Base-by-base conservation (phyloP, 2,888 invertebrate species). In the Heliconius aoede region DNA sequence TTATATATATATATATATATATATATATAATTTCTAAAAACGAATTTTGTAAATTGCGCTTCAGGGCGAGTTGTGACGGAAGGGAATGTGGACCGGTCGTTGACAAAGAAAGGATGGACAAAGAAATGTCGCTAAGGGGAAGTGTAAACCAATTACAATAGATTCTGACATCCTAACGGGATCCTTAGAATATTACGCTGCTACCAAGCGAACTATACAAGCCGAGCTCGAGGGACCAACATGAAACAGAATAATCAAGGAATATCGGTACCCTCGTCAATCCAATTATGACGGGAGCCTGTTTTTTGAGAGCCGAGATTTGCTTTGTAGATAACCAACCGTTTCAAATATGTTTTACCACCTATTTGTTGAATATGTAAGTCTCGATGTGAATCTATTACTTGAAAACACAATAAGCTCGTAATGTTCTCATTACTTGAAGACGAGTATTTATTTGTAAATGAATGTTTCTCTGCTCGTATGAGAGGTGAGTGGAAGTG, bases 111-210 rank as follows among this genome's bases (percentile, higher is more conserved):
- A 79, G 82, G 83, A 86, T 83, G 85, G 84, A 90, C 89, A 91
- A 90, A 88, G 85, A 79, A 30, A 67, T 84, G 88, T 89, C 84
- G 86, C 86, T 83, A 89, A 88, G 89, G 92, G 89, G 90, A 89
- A 90, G 85, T 84, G 82, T 82, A 80, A 82, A 72, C 64, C 69
- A 71, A 80, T 74, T 64, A 82, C 80, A 78, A 80, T 84, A 81
- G 86, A 82, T 83, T 86, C 86, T 84, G 82, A 84, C 85, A 86
- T 88, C 87, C 87, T 86, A 89, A 87, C 85, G 83, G 86, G 84
- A 81, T 77, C 75, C 69, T 74, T 36, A 67, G 77, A 77, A 80
- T 78, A 77, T 79, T 72, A 79, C 77, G 75, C 84, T 84, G 84
- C 85, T 89, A 87, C 88, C 88, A 85, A 88, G 86, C 86, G 74